phyloP scores from a whole-genome alignment of 2,797 vertebrate genomes.

The Peromyscus nudipes region DNA sequence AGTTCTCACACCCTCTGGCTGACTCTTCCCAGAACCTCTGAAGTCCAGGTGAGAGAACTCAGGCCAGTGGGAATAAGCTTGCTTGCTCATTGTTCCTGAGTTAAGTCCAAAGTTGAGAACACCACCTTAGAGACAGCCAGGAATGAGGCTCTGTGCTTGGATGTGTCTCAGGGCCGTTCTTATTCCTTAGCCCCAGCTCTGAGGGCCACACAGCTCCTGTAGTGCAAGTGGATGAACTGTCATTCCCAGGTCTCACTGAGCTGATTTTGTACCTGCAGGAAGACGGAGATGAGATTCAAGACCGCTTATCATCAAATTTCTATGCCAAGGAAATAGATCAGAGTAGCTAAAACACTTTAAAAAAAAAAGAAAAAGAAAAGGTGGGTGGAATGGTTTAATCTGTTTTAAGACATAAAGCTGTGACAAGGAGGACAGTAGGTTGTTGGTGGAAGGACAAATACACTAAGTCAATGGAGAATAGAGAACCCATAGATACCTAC shows the following conservation, averaged over 20 bases:
- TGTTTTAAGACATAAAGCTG: not conserved
- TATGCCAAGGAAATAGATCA: not conserved
- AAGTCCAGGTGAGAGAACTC: not conserved
- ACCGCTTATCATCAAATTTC: not conserved
- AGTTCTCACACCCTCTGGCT: not conserved
- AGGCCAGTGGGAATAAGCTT: not conserved
- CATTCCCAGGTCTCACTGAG: not conserved
- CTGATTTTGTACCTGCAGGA: not conserved
- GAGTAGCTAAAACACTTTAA: not conserved
- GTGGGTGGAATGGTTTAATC: not conserved
- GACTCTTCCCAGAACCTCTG: not conserved
- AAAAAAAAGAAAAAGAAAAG: not conserved
- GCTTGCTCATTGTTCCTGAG: not conserved
- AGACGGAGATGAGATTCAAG: not conserved
- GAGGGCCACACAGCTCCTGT: fast-evolving
- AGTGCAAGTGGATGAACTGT: too few species aligned
- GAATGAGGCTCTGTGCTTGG: not conserved
- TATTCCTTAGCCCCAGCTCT: too few species aligned
- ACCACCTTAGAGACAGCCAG: not conserved
- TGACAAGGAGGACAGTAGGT: not conserved
- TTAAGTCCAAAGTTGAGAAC: not conserved
- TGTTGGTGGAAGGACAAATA: not conserved
- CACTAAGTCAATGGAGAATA: not conserved
- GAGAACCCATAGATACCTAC: not conserved
- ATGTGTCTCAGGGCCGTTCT: not conserved